Evolutionary conservation across 2,113 vertebrate genomes (phyloP).

Genomic region (Ginglymostoma cirratum): DNA sequence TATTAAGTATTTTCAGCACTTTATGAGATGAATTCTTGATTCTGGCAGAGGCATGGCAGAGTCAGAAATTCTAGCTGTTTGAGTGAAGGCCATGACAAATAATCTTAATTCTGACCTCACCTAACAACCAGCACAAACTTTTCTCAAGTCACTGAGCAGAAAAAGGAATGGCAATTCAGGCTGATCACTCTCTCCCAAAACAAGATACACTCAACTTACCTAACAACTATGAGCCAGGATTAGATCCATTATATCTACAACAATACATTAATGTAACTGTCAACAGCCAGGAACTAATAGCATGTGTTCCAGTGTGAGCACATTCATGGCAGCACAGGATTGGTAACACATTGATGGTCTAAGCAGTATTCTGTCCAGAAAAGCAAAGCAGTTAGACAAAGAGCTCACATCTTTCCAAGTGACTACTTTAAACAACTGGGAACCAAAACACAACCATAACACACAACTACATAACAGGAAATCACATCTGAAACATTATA

Average conservation of each 20-base stretch:
- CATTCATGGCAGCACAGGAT: too few relatives aligned
- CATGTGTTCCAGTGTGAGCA: too few relatives aligned
- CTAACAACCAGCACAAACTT: not conserved
- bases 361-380: too few relatives aligned
- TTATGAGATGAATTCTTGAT: not conserved
- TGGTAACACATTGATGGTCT: too few relatives aligned
- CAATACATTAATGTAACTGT: too few relatives aligned
- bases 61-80: not conserved
- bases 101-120: not conserved
- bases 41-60: not conserved
- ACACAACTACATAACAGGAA: not conserved
- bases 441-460: too few relatives aligned
- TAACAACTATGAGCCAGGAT: not conserved
- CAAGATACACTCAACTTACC: not conserved
- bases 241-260: not conserved
- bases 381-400: too few relatives aligned
- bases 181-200: not conserved
- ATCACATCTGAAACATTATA: not conserved
- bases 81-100: not conserved
- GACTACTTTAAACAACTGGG: too few relatives aligned
- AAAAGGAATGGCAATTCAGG: not conserved
- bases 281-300: too few relatives aligned
- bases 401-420: too few relatives aligned
- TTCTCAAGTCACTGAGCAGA: not conserved
- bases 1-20: not conserved